phyloP scores from a whole-genome alignment of 1,140 invertebrate species.

The Geopemphigus sp. region DNA sequence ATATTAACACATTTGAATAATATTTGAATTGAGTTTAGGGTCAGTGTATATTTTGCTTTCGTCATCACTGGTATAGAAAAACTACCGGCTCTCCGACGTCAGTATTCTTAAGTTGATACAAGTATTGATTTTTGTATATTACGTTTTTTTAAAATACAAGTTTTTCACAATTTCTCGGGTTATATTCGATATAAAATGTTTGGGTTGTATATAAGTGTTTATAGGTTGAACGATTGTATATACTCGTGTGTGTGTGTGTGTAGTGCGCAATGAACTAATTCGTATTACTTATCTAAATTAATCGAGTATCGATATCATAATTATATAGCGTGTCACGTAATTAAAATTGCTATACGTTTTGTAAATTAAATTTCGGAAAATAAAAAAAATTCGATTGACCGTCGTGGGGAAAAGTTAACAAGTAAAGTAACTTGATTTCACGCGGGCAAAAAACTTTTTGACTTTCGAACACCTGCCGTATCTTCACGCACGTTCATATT shows the following conservation, averaged over 20 bases:
- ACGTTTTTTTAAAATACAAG: not conserved
- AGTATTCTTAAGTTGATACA: not conserved
- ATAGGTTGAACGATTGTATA: too few relatives aligned
- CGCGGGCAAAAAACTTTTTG: not conserved
- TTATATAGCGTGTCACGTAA: too few relatives aligned
- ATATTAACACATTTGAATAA: conserved; percentile 13
- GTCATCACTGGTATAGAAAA: not conserved
- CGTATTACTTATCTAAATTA: too few relatives aligned
- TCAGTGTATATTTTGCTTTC: not conserved
- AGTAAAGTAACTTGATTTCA: too few relatives aligned
- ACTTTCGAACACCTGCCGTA: not conserved
- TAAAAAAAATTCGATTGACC: too few relatives aligned
- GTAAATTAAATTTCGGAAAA: too few relatives aligned
- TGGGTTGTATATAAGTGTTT: too few relatives aligned
- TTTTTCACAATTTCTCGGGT: not conserved
- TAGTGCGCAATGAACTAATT: too few relatives aligned
- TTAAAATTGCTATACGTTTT: too few relatives aligned
- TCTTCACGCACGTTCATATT: not conserved
- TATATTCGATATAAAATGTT: not conserved
- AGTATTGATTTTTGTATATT: not conserved
- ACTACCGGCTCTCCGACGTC: not conserved
- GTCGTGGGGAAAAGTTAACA: too few relatives aligned
- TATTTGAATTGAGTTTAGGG: not conserved
- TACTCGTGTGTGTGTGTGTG: too few relatives aligned
- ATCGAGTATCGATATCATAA: too few relatives aligned